Base-by-base conservation (phyloP, 2,113 vertebrate genomes). In the Cyphomyrus plagiostoma region DNA sequence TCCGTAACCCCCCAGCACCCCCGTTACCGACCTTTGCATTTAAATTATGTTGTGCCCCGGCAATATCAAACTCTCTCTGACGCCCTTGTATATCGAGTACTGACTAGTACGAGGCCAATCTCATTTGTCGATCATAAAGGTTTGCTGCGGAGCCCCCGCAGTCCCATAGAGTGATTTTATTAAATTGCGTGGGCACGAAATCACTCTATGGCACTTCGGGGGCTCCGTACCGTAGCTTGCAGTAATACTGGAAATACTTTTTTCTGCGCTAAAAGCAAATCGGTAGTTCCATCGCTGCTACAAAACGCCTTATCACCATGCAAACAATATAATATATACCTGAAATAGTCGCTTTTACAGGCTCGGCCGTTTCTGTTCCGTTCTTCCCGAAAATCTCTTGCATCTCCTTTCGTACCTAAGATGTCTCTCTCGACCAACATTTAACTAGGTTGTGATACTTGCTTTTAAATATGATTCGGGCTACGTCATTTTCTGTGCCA, bases 301-400 rank as follows among this genome's bases (percentile, higher is more conserved):
- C 35, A 42, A 80, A 80, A 74, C 10, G 11, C 11, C 66, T 74
- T 74, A 3, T 8, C 13, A 39, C 13, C 21, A 35, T 86, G 85
- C 15, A 26, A 53, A 53, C 15, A 21, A 49, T 56, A 53, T 82
- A 19, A 23, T 13, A 45, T 50, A 52, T 91, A 93, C 93, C 93
- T 84, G 89, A 85, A 56, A 93, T 70, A 5, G 90, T 84, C 21
- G 93, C 93, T 91, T 90, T 91, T 8, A 92, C 9, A 0, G 92
- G 92, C 87, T 92, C 92, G 0, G 90, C 90, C 13, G 91, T 92
- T 90, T 93, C 93, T 0, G 52, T 82, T 48, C 90, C 84, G 86
- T 92, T 92, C 49, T 87, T 91, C 49, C 89, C 90, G 49, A 92
- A 90, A 26, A 92, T 70, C 3, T 70, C 80, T 21, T 89, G 30